Conservation (phyloP, 2,113 vertebrate species). For the Numida meleagris region DNA sequence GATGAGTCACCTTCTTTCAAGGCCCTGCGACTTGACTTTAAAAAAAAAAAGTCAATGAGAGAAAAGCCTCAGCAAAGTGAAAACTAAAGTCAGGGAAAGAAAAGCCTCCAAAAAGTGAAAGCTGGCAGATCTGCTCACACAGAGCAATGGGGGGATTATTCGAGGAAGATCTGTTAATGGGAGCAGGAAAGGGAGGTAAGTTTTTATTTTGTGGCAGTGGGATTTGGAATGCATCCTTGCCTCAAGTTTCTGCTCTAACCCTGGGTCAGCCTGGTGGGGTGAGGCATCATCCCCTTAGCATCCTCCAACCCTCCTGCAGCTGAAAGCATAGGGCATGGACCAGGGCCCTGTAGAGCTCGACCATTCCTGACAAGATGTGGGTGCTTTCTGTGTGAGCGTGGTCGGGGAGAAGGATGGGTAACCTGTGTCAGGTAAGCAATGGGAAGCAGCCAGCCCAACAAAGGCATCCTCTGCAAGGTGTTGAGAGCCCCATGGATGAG, state of each 20-base stretch:
- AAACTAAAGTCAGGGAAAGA: background rate
- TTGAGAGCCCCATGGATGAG: rapidly evolving
- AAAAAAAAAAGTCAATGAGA: background rate
- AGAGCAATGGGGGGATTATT: background rate
- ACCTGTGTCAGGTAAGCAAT: background rate
- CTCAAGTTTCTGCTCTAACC: background rate
- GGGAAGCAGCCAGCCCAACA: background rate
- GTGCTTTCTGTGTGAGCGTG: background rate
- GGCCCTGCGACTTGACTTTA: background rate
- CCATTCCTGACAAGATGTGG: background rate
- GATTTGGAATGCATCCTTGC: background rate
- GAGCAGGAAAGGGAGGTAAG: background rate
- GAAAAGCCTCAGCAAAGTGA: background rate
- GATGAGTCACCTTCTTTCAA: slow-evolving; percentile 56
- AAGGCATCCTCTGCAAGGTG: background rate
- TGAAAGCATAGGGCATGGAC: background rate
- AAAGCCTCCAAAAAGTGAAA: background rate
- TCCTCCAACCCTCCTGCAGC: background rate
- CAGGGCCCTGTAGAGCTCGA: background rate
- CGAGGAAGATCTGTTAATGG: background rate
- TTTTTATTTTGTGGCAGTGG: background rate
- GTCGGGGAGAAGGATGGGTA: background rate
- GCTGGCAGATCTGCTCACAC: background rate
- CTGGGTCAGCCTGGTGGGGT: background rate
- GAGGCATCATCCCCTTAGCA: background rate